phyloP scores from a whole-genome alignment of 1,140 invertebrate genomes.

The Cydia strobilella region DNA sequence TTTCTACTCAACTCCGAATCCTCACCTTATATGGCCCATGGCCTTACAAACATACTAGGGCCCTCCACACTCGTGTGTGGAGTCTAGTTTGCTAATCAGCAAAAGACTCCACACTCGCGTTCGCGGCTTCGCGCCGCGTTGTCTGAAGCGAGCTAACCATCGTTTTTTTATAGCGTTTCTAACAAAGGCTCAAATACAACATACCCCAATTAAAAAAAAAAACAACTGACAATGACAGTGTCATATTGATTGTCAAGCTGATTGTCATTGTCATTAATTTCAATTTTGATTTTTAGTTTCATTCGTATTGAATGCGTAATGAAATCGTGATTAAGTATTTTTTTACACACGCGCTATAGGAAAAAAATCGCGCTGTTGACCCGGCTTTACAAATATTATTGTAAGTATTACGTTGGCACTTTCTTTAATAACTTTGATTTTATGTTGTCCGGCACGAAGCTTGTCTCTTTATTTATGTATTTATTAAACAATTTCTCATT shows the following conservation, averaged over 20 bases:
- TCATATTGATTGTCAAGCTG: neutral
- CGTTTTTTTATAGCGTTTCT: neutral
- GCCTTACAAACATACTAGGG: too few relatives aligned
- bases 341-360: conserved; percentile 17
- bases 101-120: too few relatives aligned
- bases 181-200: neutral
- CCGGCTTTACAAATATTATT: conserved; percentile 13
- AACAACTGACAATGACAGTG: neutral
- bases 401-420: conserved; percentile 1
- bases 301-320: conserved; percentile 28
- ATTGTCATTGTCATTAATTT: conserved; percentile 1
- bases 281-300: conserved; percentile 34
- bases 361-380: conserved; percentile 1
- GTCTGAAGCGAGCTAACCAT: too few relatives aligned
- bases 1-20: too few relatives aligned
- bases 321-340: conserved; percentile 34
- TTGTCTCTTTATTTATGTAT: neutral
- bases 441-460: neutral
- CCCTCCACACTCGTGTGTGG: too few relatives aligned
- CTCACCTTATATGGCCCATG: too few relatives aligned
- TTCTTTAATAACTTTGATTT: neutral
- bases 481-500: neutral
- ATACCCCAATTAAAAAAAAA: neutral
- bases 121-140: too few relatives aligned
- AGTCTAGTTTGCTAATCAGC: too few relatives aligned